Conservation (phyloP, 2,888 invertebrate genomes). For the Calliphora vomitoria region DNA sequence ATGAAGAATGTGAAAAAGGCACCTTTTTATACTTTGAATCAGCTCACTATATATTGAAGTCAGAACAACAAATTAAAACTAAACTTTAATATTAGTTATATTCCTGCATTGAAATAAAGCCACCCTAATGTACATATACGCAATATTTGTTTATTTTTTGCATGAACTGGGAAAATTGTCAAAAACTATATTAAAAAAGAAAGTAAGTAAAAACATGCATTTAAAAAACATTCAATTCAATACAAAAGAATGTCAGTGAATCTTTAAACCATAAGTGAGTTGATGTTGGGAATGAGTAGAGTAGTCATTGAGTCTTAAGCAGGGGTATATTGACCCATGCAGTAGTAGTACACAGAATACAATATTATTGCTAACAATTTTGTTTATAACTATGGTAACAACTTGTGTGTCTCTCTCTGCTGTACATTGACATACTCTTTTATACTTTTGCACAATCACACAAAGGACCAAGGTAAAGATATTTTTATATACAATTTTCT, state of each 20-base stretch:
- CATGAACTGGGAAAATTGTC: conserved; percentile 24
- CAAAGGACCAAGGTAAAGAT: conserved; percentile 29
- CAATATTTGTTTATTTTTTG: not conserved
- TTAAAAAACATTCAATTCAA: conserved; percentile 11
- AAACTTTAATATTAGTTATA: no score
- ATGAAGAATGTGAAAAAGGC: no score
- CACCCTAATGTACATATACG: no score
- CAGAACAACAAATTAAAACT: no score
- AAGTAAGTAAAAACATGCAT: not conserved
- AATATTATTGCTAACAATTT: conserved; percentile 27
- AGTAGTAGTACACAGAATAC: not conserved
- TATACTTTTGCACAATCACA: not conserved
- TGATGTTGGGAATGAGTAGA: not conserved
- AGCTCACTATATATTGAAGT: no score
- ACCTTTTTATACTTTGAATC: no score
- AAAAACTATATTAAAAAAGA: conserved; percentile 22
- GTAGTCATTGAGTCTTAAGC: not conserved
- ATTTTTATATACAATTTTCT: conserved; percentile 17
- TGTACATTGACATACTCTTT: not conserved
- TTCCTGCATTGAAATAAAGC: no score
- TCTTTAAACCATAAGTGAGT: conserved; percentile 17
- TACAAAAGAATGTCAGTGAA: conserved; percentile 15
- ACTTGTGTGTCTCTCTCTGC: not conserved
- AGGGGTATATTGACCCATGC: not conserved
- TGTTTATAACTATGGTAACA: conserved; percentile 25